Conservation (phyloP, 2,797 vertebrate genomes). For the Eidolon dupreanum region DNA sequence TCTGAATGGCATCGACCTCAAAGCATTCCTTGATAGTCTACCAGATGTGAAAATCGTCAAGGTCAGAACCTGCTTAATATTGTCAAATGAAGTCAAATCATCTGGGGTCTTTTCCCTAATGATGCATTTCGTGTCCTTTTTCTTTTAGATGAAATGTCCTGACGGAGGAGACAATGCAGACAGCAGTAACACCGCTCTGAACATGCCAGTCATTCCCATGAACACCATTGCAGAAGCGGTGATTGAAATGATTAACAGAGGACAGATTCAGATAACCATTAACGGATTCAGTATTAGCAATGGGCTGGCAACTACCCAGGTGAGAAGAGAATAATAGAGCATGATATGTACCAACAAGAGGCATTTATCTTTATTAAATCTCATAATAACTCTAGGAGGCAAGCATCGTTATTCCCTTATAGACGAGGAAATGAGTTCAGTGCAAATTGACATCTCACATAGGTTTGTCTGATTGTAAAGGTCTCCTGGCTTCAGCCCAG, state of each 20-base stretch:
- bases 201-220: constrained; percentile 99
- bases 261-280: constrained; percentile 99
- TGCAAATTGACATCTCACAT: constrained; percentile 8
- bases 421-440: constrained; percentile 14
- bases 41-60: constrained; percentile 99
- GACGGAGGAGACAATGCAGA: constrained; percentile 93
- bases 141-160: constrained; percentile 94
- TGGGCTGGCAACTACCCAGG: constrained; percentile 98
- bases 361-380: constrained; percentile 19
- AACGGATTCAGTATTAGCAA: constrained; percentile 99
- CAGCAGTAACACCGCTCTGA: constrained; percentile 91
- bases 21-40: constrained; percentile 98
- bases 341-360: background rate
- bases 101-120: constrained; percentile 17
- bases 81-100: constrained; percentile 1
- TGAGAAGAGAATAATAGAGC: constrained; percentile 77
- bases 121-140: constrained; percentile 50
- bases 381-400: background rate
- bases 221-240: constrained; percentile 99
- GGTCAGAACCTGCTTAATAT: constrained; percentile 84
- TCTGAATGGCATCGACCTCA: constrained; percentile 98
- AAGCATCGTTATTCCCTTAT: background rate
- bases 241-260: constrained; percentile 99
- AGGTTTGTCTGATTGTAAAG: constrained; percentile 26
- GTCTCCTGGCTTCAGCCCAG: background rate